Percentiles rank a stretch among this genome's conserved stretches.
Evolutionary conservation across 1,140 invertebrate genomes (phyloP).

Genomic region (Drosophila prosaltans): DNA sequence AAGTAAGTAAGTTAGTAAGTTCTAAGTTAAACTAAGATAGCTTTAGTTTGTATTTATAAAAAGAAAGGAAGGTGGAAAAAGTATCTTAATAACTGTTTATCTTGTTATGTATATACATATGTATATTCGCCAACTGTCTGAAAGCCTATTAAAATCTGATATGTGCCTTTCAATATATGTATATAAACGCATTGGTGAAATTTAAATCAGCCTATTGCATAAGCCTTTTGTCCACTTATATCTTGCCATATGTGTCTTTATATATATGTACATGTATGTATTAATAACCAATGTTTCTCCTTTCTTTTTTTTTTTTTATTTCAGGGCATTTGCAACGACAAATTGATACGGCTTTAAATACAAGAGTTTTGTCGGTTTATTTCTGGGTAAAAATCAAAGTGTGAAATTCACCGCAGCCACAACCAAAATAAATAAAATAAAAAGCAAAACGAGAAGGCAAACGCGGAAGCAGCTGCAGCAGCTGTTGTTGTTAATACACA

Average conservation of each 20-base stretch:
- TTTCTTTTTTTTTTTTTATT: slow-evolving; percentile 34
- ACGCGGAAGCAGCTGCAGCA: slow-evolving; percentile 1
- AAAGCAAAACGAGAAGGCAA: too few relatives aligned
- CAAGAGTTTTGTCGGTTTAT: slow-evolving; percentile 32
- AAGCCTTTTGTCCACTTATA: slow-evolving; percentile 10
- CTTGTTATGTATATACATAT: too few relatives aligned
- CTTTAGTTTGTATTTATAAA: too few relatives aligned
- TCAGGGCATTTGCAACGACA: slow-evolving; percentile 39
- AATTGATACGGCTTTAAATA: slow-evolving; percentile 53
- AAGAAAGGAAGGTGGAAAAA: too few relatives aligned
- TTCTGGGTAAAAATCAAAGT: slow-evolving; percentile 47
- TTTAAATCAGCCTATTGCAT: not conserved
- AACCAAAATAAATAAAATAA: slow-evolving; percentile 15
- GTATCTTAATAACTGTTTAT: too few relatives aligned
- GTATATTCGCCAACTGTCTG: too few relatives aligned
- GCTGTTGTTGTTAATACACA: slow-evolving; percentile 10
- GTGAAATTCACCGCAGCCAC: slow-evolving; percentile 49
- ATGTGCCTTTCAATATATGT: not conserved
- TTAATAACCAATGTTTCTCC: slow-evolving; percentile 17
- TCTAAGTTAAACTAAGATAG: too few relatives aligned
- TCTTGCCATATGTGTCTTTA: not conserved
- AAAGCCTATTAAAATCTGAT: not conserved
- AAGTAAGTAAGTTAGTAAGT: too few relatives aligned
- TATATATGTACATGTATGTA: slow-evolving; percentile 19
- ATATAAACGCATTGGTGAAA: slow-evolving; percentile 6